Base-by-base conservation (phyloP, 2,888 invertebrate genomes). In the Catocala nupta region DNA sequence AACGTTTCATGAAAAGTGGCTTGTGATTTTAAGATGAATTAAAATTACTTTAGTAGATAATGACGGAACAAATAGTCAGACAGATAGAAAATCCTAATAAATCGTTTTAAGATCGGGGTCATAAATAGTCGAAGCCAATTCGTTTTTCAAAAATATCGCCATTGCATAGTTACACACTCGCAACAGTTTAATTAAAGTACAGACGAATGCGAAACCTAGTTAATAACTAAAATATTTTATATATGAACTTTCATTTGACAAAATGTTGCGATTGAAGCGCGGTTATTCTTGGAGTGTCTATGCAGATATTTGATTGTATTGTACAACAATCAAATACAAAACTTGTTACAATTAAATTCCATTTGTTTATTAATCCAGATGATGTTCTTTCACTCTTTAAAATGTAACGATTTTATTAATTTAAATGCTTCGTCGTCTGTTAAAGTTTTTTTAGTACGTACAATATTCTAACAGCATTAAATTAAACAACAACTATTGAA, bases 321-420 rank as follows among this genome's bases (percentile, higher is more conserved):
- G 71, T 68, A 75, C 64, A 71, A 70, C 71, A 79, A 78, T 79
- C 60, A 69, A 80, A 79, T 80, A 80, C 75, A 76, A 77, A 82
- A 80, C 74, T 80, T 77, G 73, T 81, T 82, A 75, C 82, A 84
- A 85, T 84, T 82, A 86, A 87, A 88, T 88, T 84, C 81, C 81
- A 75, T 78, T 87, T 81, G 82, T 83, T 86, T 81, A 81, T 81
- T 84, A 77, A 73, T 70, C 77, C 71, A 68, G 65, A 74, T 77
- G 65, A 73, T 77, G 67, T 73, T 80, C 82, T 80, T 84, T 77
- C 70, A 73, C 78, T 81, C 76, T 68, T 52, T 62, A 50, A 70
- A 74, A 60, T 70, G 66, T 72, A 83, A 78, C 72, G 76, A 79
- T 78, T 82, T 77, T 81, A 78, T 82, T 84, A 82, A 62, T 63